phyloP scores from a whole-genome alignment of 1,140 invertebrate genomes.

The Lamellibrachia luymesi region DNA sequence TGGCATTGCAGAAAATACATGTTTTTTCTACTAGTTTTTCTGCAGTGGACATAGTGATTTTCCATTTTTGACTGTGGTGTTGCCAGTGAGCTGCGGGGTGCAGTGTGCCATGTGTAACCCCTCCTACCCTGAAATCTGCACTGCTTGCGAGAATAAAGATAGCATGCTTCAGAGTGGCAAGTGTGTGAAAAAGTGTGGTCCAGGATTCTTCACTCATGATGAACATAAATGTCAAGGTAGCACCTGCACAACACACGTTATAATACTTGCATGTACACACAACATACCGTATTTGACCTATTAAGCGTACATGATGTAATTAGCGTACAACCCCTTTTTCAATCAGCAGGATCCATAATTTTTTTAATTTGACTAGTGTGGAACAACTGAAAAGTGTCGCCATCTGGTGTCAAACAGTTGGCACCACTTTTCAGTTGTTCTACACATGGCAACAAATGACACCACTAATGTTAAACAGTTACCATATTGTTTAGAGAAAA shows the following conservation, averaged over 20 bases:
- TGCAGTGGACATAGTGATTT: neutral
- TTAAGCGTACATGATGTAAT: no score
- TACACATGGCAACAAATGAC: no score
- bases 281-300: neutral
- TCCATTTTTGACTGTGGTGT: neutral
- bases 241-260: neutral
- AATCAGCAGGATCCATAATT: no score
- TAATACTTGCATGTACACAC: neutral
- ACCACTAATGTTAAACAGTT: no score
- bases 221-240: neutral
- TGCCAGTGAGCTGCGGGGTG: neutral
- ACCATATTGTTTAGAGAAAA: no score
- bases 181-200: neutral
- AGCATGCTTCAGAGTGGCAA: neutral
- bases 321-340: no score
- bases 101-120: neutral
- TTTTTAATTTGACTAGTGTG: no score
- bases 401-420: no score
- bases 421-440: no score
- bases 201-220: neutral
- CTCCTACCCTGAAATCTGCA: neutral
- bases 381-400: no score
- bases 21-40: neutral
- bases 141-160: neutral
- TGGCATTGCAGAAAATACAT: neutral